phyloP scores from a whole-genome alignment of 2,888 invertebrate species.

The Coelogynopora nodosa region DNA sequence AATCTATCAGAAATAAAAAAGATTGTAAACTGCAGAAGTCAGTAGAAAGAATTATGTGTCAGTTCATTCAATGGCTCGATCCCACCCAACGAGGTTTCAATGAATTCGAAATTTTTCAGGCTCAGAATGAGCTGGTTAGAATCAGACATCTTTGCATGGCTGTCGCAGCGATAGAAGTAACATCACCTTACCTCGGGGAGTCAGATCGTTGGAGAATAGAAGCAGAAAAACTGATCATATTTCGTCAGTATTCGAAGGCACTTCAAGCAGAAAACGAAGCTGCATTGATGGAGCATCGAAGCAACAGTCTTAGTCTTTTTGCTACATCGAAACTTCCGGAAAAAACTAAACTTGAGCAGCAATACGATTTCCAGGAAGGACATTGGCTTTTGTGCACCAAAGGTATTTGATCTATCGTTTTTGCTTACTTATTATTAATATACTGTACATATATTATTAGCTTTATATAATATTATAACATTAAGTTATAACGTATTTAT shows the following conservation, averaged over 20 bases:
- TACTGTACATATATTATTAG: too few species aligned
- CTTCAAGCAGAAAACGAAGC: too few species aligned
- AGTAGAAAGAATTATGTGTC: background rate
- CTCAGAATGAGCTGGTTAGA: background rate
- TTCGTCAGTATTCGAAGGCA: background rate
- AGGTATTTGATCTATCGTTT: background rate
- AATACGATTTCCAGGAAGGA: background rate
- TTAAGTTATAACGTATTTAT: too few species aligned
- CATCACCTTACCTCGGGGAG: background rate
- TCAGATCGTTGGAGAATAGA: background rate
- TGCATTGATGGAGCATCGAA: background rate
- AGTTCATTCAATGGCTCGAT: background rate
- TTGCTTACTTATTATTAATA: background rate
- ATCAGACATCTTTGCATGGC: background rate
- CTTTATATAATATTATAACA: too few species aligned
- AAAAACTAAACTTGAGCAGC: background rate
- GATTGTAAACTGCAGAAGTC: background rate
- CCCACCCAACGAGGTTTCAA: background rate
- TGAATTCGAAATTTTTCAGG: background rate
- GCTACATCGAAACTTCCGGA: background rate
- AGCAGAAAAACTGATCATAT: background rate
- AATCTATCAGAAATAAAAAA: background rate
- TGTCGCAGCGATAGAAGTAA: background rate
- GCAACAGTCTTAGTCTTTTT: background rate
- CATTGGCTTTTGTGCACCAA: background rate